These are phyloP conservation scores for Ictalurus punctatus DNA, from an alignment of 2,113 vertebrate genomes.

Conservation along the genomic window DNA sequence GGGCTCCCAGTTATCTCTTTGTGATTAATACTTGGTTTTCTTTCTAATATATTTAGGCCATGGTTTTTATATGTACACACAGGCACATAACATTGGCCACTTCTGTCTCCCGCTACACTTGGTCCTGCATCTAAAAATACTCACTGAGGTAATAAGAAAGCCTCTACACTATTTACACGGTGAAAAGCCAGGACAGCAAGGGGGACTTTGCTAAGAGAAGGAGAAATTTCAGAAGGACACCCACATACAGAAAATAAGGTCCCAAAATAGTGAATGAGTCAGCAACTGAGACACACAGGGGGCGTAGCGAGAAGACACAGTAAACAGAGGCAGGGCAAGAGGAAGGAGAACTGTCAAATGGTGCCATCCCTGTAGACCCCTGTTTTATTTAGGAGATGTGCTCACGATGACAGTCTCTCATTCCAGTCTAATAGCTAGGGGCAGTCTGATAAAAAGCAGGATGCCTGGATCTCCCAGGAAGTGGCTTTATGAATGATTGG, in stretches of 20 bases:
- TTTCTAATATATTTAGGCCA: slow-evolving; percentile 41
- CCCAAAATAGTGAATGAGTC: neutral
- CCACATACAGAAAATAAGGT: neutral
- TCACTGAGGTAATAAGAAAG: slow-evolving; percentile 74
- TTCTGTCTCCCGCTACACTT: slow-evolving; percentile 61
- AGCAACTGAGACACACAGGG: neutral
- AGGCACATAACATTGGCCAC: slow-evolving; percentile 53
- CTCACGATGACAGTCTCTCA: slow-evolving; percentile 40
- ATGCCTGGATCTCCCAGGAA: slow-evolving; percentile 45
- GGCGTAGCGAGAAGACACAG: neutral
- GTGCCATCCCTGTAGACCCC: slow-evolving; percentile 32
- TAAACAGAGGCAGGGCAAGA: slow-evolving; percentile 18
- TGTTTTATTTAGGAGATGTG: slow-evolving; percentile 48
- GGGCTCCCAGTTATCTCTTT: neutral
- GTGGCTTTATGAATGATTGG: slow-evolving; percentile 74
- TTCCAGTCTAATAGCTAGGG: slow-evolving; percentile 49
- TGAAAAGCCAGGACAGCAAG: slow-evolving; percentile 59
- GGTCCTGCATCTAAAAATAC: slow-evolving; percentile 74
- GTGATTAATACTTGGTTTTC: neutral
- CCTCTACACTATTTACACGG: slow-evolving; percentile 74
- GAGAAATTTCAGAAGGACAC: slow-evolving; percentile 47
- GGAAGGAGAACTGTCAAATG: slow-evolving; percentile 43
- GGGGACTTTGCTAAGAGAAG: slow-evolving; percentile 55
- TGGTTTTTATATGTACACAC: slow-evolving; percentile 51
- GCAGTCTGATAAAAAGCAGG: slow-evolving; percentile 45